phyloP scores from a whole-genome alignment of 2,888 invertebrate genomes.

The Molorchus minor region DNA sequence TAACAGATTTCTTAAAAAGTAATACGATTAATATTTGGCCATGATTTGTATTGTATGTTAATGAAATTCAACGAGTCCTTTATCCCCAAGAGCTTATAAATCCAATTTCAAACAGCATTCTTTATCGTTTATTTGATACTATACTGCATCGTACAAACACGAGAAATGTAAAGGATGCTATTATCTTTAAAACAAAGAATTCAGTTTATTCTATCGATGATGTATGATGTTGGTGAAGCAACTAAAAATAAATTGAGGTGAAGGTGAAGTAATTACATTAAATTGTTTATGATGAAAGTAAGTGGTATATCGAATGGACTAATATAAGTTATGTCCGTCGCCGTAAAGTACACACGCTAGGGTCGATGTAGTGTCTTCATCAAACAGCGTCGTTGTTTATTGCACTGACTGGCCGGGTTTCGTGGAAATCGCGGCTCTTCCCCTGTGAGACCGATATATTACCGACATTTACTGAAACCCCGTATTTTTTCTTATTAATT shows the following conservation, averaged over 20 bases:
- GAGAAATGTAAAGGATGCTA: too few species aligned
- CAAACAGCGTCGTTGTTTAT: conserved; percentile 23
- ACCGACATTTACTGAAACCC: too few species aligned
- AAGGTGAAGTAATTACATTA: conserved; percentile 55
- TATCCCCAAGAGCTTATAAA: too few species aligned
- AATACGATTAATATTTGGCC: too few species aligned
- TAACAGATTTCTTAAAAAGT: too few species aligned
- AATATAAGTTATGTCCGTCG: conserved; percentile 40
- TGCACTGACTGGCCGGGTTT: conserved; percentile 14
- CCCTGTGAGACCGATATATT: too few species aligned
- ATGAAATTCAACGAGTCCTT: too few species aligned
- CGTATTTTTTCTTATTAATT: too few species aligned
- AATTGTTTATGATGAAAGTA: conserved; percentile 55
- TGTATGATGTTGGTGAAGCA: conserved; percentile 44
- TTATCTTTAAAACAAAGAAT: conserved; percentile 35
- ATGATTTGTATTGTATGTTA: too few species aligned
- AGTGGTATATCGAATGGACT: conserved; percentile 53
- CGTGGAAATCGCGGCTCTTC: conserved; percentile 21
- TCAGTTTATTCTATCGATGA: conserved; percentile 39
- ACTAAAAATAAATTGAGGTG: conserved; percentile 55
- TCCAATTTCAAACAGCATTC: too few species aligned
- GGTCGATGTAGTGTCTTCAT: conserved; percentile 21
- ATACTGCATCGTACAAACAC: too few species aligned
- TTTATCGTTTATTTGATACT: too few species aligned
- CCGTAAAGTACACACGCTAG: conserved; percentile 14